Percentiles rank a stretch among this genome's conserved stretches.
phyloP scores from a whole-genome alignment of 2,888 invertebrate genomes.

The Sicus ferrugineus region DNA sequence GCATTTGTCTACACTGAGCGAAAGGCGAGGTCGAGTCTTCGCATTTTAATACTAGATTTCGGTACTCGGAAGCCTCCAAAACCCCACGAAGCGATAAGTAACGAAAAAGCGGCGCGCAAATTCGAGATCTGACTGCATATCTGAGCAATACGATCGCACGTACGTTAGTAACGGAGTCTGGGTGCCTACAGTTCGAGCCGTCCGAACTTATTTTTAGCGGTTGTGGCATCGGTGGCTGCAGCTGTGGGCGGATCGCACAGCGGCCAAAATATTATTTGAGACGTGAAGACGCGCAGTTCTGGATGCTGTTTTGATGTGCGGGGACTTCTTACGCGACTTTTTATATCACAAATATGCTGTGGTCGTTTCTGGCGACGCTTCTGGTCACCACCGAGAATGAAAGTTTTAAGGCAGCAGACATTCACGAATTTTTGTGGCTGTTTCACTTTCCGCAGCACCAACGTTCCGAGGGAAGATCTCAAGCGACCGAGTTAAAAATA shows the following conservation, averaged over 20 bases:
- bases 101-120: not conserved
- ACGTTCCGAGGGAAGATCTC: too few relatives aligned
- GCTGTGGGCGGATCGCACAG: slow-evolving; percentile 2
- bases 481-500: too few relatives aligned
- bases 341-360: not conserved
- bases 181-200: not conserved
- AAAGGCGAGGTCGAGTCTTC: too few relatives aligned
- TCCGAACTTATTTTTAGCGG: slow-evolving; percentile 27
- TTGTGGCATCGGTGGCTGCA: not conserved
- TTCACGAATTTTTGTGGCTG: too few relatives aligned
- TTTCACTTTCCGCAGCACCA: too few relatives aligned
- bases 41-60: too few relatives aligned
- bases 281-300: not conserved
- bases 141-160: slow-evolving; percentile 21
- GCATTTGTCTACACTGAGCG: too few relatives aligned
- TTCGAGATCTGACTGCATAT: slow-evolving; percentile 10
- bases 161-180: not conserved
- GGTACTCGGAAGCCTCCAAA: not conserved
- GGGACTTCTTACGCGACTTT: slow-evolving; percentile 6
- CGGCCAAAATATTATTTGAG: slow-evolving; percentile 1
- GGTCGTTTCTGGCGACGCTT: too few relatives aligned
- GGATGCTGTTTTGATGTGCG: slow-evolving; percentile 6
- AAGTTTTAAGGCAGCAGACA: too few relatives aligned
- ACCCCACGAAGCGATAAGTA: not conserved
- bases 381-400: too few relatives aligned